Base-by-base conservation (phyloP, 2,797 vertebrate genomes). In the Acanthurus lineatus region DNA sequence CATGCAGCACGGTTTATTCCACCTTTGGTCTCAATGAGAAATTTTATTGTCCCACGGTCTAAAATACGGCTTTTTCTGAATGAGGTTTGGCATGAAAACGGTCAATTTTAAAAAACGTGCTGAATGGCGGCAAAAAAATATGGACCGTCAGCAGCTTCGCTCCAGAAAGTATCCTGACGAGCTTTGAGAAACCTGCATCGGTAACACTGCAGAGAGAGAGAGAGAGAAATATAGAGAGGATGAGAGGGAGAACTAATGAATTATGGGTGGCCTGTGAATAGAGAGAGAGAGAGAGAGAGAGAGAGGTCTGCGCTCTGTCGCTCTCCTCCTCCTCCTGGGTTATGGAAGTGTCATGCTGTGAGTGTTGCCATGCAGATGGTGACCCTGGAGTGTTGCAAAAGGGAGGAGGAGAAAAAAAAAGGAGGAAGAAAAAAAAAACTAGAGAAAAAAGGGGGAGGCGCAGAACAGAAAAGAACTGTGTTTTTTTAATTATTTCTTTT, bases 281-380 rank as follows among this genome's bases (percentile, higher is more conserved):
- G 45, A 76, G 48, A 59, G 80, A 45, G 56, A 57, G 67, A 53
- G 61, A n/a, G 53, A 61, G 75, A 49, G 61, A 40, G 52, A 76
- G 48, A 56, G 68, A 47, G 71, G 77, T 77, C 68, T 59, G 64
- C 16, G 70, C 85, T 74, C 81, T 0, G 59, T 62, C 57, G 38
- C 76, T 66, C 76, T 82, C 76, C 54, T 84, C 73, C 62, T 80
- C 82, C 79, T 84, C 84, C 72, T 11, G 85, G 91, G 88, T 88
- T 89, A 71, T 76, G 83, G 88, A 91, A 90, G 90, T 84, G 88
- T 90, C 90, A 88, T 40, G 81, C 90, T 89, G 86, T 15, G 83
- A 84, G 87, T 84, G 86, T 88, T 88, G 88, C 86, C 88, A 83
- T 90, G 92, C 90, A 90, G 90, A 91, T 86, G 80, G 87, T 53